Base-by-base conservation (phyloP, 2,888 invertebrate species). In the Lepidonotus clava region DNA sequence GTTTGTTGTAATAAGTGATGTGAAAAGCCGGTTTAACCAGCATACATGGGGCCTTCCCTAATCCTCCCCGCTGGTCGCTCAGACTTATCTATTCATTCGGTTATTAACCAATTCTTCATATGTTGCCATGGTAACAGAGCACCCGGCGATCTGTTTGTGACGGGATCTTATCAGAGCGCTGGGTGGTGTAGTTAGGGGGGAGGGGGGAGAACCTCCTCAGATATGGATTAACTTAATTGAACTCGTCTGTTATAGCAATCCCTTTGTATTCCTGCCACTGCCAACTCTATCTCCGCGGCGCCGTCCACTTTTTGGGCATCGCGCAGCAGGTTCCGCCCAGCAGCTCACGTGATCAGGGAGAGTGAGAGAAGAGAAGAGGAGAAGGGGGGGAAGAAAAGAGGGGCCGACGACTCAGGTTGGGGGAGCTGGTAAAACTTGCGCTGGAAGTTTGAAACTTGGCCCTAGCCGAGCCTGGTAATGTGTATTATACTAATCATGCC, bases 41-140 rank as follows among this genome's bases (percentile, higher is more conserved):
- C 71, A 71, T 71, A 71, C 71, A 71, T 38, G 36, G 61, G 61
- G 2, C 66, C 14, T 24, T 71, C 36, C 34, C 21, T 71, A 71
- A 71, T 71, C 71, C 38, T 14, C 36, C 71, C 21, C 71, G 24
- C 38, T 71, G 71, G 71, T 38, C 36, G 71, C 8, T 21, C 4
- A 36, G 71, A 80, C 80, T 80, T 80, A 80, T 80, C 80, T 80
- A 80, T 80, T 80, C 80, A 80, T 80, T 80, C 80, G 51, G 80
- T 80, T 80, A 80, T 80, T 80, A 80, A 80, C 80, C 51, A 80
- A 80, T 80, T 80, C 80, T 41, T 80, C 80, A 80, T 80, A 80
- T 51, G 80, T 80, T 80, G 41, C 80, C 80, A 46, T 80, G 80
- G 80, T 28, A 80, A 80, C 80, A 18, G 51, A 80, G 80, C 34